phyloP scores from a whole-genome alignment of 2,113 vertebrate genomes.

The human (Homo sapiens) region GRCh38 chr2:4266001-4266500 shows the following conservation, averaged over 20 bases:
- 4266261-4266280: background rate
- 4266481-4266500: too few species aligned
- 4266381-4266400: background rate
- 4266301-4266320: background rate
- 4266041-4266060: rapidly evolving
- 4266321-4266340: background rate
- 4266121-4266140: rapidly evolving
- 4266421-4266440: background rate
- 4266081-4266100: rapidly evolving
- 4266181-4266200: background rate
- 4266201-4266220: background rate
- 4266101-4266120: background rate
- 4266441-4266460: too few species aligned
- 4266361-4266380: background rate
- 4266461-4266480: too few species aligned
- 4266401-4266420: background rate
- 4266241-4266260: background rate
- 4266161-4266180: too few species aligned
- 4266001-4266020: rapidly evolving
- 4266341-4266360: background rate
- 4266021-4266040: rapidly evolving
- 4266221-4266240: background rate
- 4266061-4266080: background rate
- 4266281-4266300: background rate
- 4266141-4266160: rapidly evolving